Conservation (phyloP, 2,113 vertebrate genomes). For the Crotophaga sulcirostris region DNA sequence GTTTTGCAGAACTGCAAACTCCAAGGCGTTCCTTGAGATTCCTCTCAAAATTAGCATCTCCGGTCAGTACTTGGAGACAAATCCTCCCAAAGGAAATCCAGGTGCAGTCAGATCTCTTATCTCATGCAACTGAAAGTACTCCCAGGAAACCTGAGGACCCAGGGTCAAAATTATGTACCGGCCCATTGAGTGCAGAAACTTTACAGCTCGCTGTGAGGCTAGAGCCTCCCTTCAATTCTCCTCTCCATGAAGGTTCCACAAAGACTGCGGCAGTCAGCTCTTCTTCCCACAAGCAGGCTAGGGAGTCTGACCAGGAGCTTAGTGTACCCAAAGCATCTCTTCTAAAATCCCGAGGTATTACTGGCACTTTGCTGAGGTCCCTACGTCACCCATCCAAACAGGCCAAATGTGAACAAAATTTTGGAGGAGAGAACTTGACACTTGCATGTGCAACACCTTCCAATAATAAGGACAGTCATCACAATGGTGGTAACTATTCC, state of each 20-base stretch:
- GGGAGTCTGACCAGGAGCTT: background rate
- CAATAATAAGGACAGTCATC: background rate
- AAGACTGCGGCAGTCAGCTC: background rate
- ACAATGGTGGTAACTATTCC: background rate
- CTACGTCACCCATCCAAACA: background rate
- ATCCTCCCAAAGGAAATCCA: background rate
- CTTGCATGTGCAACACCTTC: background rate
- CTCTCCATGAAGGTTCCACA: fast-evolving
- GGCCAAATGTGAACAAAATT: background rate
- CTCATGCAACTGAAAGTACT: background rate
- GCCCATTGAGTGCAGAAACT: background rate
- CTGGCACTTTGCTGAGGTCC: background rate
- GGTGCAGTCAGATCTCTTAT: background rate
- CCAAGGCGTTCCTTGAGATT: slow-evolving; percentile 15
- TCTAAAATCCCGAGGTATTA: background rate
- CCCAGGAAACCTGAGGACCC: background rate
- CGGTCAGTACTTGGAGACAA: background rate
- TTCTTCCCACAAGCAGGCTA: fast-evolving
- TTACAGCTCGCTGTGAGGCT: background rate
- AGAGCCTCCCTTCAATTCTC: background rate
- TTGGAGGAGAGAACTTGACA: background rate
- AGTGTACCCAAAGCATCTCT: background rate
- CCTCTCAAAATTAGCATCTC: background rate
- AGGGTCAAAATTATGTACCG: background rate
- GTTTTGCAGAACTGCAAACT: background rate